Base-by-base conservation (phyloP, 2,888 invertebrate genomes). In the Brachyopa scutellaris region DNA sequence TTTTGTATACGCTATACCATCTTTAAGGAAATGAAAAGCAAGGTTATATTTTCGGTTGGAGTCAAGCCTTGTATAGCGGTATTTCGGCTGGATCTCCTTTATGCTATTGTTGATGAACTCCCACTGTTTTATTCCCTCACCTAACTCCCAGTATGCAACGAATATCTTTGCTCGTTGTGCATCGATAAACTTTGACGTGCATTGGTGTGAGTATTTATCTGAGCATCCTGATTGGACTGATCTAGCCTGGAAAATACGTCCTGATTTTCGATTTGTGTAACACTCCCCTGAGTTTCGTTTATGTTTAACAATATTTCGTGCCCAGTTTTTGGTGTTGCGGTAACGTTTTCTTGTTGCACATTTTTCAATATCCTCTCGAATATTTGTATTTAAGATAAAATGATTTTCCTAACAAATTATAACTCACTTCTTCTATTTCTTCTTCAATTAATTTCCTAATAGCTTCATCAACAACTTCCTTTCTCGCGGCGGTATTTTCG, bases 231-330 rank as follows among this genome's bases (percentile, higher is more conserved):
- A 33, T 36, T 47, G 13, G 6, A 61, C 36, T 0, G 36, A 3
- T 36, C 62, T 8, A 21, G 47, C 15, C 13, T 15, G 33, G 8
- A 62, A 47, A 47, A 47, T 7, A 3, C 59, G 42, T 9, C 47
- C 59, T 40, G 13, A 17, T 31, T 19, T 42, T 47, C 23, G 42
- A n/a, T 42, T 31, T 29, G n/a, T 61, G 26, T 33, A 31, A 33
- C 36, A 42, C 45, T 62, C 47, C 19, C 47, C 47, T 33, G 9
- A 47, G 23, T 62, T 62, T 15, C 33, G 47, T 47, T 62, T 62
- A 2, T 21, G n/a, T 61, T 31, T 45, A 13, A 19, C 47, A 15
- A 62, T 23, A 13, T 23, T 62, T n/a, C 62, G 19, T 26, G 7
- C 4, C 21, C 62, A 62, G 23, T 47, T 62, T 13, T 31, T 3